Evolutionary conservation across 2,888 invertebrate species (phyloP), one percentile per base, ranked within the genome.

Genomic region (Macrosoma leucophasiata): DNA sequence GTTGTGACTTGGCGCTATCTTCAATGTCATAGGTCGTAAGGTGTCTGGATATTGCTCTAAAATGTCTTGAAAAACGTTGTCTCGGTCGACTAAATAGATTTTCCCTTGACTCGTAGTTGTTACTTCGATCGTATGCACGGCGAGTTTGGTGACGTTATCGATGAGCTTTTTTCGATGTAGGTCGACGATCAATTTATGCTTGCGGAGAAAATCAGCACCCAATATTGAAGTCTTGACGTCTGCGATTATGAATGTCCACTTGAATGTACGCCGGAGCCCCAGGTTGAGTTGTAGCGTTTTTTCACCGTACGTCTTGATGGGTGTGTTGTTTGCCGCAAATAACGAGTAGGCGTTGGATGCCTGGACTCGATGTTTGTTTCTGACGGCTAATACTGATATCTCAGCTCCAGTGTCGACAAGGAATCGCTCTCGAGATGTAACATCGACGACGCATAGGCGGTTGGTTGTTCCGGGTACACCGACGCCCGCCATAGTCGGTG

Each of bases 281-380:
- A 46, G 9, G 23, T 39, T 30, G 8, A 43, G 33, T 20, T 8
- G 20, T 6, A 43, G 8, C 4, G 33, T 28, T 25, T 27, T 22
- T 13, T 29, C 30, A n/a, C 43, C 43, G 21, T 33, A 43, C 8
- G 40, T 40, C 8, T 11, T 33, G 9, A 45, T 45, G n/a, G 26
- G 35, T 6, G 39, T 45, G 10, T 30, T 30, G 26, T 52, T 55
- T n/a, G 48, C 50, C 1, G 51, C 48, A 20, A 36, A 41, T n/a
- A 50, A 23, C 9, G 30, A 35, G 22, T 36, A 36, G 12, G 18
- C 29, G 7, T 13, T 33, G 7, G 10, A 10, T 11, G 14, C 11
- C 11, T 18, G 17, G 13, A n/a, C 3, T 18, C 18, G 8, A 21
- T 26, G 18, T 26, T 33, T 33, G 3, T 25, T 22, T 24, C n/a